Percentiles rank a stretch among this genome's conserved stretches.
Conservation (phyloP, 1,140 invertebrate genomes). For the Drosophila busckii region DNA sequence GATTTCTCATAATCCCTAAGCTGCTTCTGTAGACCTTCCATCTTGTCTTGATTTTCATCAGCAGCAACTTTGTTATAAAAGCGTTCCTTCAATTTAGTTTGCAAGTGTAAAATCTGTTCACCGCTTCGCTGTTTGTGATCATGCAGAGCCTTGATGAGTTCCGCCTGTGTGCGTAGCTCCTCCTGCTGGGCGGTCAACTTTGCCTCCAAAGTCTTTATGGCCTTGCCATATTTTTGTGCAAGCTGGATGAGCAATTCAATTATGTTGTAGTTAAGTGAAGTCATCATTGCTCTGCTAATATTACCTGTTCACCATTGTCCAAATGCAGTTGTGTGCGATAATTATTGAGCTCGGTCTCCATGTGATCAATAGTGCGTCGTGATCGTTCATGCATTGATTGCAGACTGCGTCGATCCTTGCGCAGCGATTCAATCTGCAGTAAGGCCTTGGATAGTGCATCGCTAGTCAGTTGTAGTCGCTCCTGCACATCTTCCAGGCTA, state of each 20-base stretch:
- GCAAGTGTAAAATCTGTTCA: conserved; percentile 27
- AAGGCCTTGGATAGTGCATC: conserved; percentile 45
- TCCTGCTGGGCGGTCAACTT: conserved; percentile 34
- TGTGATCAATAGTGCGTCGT: conserved; percentile 46
- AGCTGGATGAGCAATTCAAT: conserved; percentile 19
- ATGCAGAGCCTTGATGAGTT: conserved; percentile 47
- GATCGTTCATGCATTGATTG: conserved; percentile 37
- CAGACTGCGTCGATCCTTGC: conserved; percentile 40
- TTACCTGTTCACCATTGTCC: conserved; percentile 27
- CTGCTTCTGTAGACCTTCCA: conserved; percentile 34
- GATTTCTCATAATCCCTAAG: conserved; percentile 43
- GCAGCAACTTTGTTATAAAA: not conserved
- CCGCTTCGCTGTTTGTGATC: conserved; percentile 42
- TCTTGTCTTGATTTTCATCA: conserved; percentile 1
- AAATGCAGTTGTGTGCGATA: conserved; percentile 49
- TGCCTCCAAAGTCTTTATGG: conserved; percentile 36
- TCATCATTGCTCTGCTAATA: not conserved
- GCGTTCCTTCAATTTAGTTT: conserved; percentile 13
- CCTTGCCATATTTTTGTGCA: conserved; percentile 28
- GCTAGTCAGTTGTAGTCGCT: conserved; percentile 30
- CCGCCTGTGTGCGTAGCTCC: conserved; percentile 44
- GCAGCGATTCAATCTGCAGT: conserved; percentile 45
- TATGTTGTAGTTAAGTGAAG: conserved; percentile 6
- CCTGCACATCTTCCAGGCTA: conserved; percentile 13
- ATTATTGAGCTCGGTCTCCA: conserved; percentile 55